Evolutionary conservation across 2,888 invertebrate species (phyloP).

Genomic region (Sclerodermus sp.): DNA sequence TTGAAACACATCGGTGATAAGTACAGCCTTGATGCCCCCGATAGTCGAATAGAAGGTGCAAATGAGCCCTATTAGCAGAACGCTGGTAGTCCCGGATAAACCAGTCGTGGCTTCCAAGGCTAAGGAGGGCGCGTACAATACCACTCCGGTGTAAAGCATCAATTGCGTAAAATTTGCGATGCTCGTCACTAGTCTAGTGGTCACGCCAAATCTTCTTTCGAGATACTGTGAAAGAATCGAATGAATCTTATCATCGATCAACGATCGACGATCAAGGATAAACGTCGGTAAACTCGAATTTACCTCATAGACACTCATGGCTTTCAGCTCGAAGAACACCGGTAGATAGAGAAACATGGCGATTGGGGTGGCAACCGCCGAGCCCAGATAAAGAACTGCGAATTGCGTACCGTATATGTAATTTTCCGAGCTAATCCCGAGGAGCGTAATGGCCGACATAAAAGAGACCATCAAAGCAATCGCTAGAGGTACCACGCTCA

Average conservation of each 20-base stretch:
- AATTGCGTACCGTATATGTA: slow-evolving; percentile 84
- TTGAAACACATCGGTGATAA: slow-evolving; percentile 84
- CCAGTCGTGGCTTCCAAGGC: slow-evolving; percentile 64
- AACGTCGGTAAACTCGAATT: too few relatives aligned
- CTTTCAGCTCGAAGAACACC: slow-evolving; percentile 81
- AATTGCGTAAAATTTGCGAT: slow-evolving; percentile 64
- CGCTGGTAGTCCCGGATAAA: slow-evolving; percentile 55
- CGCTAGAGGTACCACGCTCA: slow-evolving; percentile 79
- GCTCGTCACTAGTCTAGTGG: slow-evolving; percentile 61
- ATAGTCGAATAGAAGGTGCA: slow-evolving; percentile 86
- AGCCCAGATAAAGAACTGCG: slow-evolving; percentile 75
- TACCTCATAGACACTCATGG: slow-evolving; percentile 87
- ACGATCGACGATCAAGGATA: too few relatives aligned
- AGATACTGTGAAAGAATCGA: slow-evolving; percentile 60
- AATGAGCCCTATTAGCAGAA: slow-evolving; percentile 63
- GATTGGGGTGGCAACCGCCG: slow-evolving; percentile 76
- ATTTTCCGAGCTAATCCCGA: slow-evolving; percentile 88
- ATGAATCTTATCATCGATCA: not conserved
- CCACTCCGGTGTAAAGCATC: slow-evolving; percentile 63
- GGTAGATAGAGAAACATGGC: slow-evolving; percentile 79
- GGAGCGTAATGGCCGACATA: slow-evolving; percentile 85
- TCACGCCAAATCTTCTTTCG: slow-evolving; percentile 62
- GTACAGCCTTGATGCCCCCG: slow-evolving; percentile 90
- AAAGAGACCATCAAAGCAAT: slow-evolving; percentile 93
- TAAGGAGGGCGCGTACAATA: slow-evolving; percentile 67